phyloP scores from a whole-genome alignment of 2,888 invertebrate species.

The Aspidiotus destructor region DNA sequence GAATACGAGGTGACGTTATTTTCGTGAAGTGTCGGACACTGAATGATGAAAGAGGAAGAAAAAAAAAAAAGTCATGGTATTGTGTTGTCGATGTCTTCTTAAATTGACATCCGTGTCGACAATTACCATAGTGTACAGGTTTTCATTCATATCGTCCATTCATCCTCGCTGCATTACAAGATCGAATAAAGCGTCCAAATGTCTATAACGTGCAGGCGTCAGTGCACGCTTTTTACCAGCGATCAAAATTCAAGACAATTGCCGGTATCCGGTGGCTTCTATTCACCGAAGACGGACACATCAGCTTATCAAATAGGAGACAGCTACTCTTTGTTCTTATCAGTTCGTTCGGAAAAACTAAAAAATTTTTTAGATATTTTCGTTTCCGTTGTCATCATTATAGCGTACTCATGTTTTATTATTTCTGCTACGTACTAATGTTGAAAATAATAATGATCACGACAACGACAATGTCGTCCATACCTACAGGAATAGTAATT shows the following conservation, averaged over 20 bases:
- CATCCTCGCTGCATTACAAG: conserved; percentile 1
- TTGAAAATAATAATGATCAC: no score
- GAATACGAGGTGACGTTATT: no score
- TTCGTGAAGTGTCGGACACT: no score
- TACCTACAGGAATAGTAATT: conserved; percentile 6
- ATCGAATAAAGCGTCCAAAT: conserved; percentile 13
- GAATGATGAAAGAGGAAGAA: no score
- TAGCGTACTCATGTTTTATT: conserved; percentile 1
- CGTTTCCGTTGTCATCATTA: background rate
- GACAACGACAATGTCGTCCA: background rate
- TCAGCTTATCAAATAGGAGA: conserved; percentile 23
- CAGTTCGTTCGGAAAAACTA: conserved; percentile 21
- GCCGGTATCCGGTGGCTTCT: conserved; percentile 10
- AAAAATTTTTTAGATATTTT: conserved; percentile 5
- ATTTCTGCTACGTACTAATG: background rate
- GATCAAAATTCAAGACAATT: conserved; percentile 15
- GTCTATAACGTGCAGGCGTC: conserved; percentile 1
- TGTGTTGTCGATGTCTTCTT: no score
- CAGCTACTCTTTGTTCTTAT: conserved; percentile 26
- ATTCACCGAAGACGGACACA: background rate
- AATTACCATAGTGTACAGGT: background rate
- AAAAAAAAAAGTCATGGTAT: no score
- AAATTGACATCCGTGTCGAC: conserved; percentile 16
- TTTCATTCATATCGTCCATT: conserved; percentile 1
- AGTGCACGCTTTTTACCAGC: background rate